Evolutionary conservation across 2,113 vertebrate species (phyloP), one percentile per base, ranked within the genome.

Genomic region (Hippocampus comes): DNA sequence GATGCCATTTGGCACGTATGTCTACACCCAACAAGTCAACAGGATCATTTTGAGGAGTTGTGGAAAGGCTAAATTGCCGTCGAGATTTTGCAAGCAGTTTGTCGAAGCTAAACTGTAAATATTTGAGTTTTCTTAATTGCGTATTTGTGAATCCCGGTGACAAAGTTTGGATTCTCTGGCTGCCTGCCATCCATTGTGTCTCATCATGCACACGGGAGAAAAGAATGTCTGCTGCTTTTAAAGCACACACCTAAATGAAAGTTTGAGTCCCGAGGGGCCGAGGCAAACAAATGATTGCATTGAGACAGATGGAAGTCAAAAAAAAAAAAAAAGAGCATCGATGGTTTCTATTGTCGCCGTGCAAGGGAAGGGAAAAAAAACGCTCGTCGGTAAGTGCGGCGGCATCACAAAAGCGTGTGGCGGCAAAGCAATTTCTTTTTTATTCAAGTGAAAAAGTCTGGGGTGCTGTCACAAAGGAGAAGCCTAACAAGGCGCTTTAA

Each of bases 371-470:
- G 27, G 1, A 27, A 7, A 1, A 59, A 60, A 60, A 61, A 34
- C 27, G 15, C 77, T 61, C 77, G 85, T 85, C 73, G 78, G 76
- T 80, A 89, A 86, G 78, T 81, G 79, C 70, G 78, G 82, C 73
- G 88, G 84, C 89, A 88, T 89, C 88, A 89, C 78, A 88, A 90
- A 65, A 89, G 82, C 87, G 80, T 77, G 82, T 86, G 78, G 84
- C 23, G 81, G 87, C 43, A 41, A 89, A 88, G 89, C 89, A 88
- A 90, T 91, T 89, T 91, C 84, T 89, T 86, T 91, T 88, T 89
- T 89, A 91, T 90, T 92, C 87, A 86, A 89, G 89, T 90, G 91
- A 89, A 86, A 91, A 90, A 89, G 89, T 81, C 88, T 90, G 90
- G 86, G 63, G 66, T 71, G 89, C 87, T 82, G 89, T 87, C 88